phyloP scores from a whole-genome alignment of 2,888 invertebrate species.

The Perithous albicinctus region DNA sequence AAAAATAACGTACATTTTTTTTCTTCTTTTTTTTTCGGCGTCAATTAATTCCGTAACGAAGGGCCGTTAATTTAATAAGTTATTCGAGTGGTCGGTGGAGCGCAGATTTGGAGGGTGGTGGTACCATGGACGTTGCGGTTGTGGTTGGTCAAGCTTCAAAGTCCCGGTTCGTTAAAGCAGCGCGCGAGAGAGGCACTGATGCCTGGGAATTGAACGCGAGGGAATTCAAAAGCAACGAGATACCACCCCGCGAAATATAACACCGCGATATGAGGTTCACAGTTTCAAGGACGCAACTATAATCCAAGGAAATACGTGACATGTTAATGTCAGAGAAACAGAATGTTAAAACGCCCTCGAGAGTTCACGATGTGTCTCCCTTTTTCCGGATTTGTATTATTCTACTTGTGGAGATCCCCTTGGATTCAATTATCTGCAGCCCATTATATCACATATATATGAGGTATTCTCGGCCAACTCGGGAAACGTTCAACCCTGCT shows the following conservation, averaged over 20 bases:
- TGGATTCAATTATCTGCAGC: neutral
- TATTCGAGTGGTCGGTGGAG: constrained; percentile 13
- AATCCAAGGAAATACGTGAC: constrained; percentile 26
- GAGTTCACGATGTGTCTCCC: neutral
- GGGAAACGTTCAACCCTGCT: no score
- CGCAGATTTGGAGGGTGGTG: neutral
- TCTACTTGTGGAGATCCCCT: neutral
- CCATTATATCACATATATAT: no score
- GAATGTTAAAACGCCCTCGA: neutral
- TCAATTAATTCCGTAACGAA: constrained; percentile 10
- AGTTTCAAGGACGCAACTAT: constrained; percentile 47
- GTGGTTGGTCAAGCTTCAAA: constrained; percentile 50
- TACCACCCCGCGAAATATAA: constrained; percentile 51
- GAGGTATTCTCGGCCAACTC: no score
- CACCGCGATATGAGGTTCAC: neutral
- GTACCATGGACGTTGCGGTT: constrained; percentile 20
- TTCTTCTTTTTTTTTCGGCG: no score
- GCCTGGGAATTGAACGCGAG: constrained; percentile 46
- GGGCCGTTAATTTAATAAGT: constrained; percentile 43
- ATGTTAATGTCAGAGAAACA: constrained; percentile 18
- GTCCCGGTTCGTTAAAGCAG: constrained; percentile 19
- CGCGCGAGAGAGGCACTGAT: neutral
- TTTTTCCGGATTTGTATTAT: no score
- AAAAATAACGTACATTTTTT: neutral
- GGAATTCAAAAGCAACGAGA: constrained; percentile 48